These are phyloP conservation scores for Tipula lateralis DNA, from an alignment of 2,888 invertebrate genomes.

Conservation along the genomic window DNA sequence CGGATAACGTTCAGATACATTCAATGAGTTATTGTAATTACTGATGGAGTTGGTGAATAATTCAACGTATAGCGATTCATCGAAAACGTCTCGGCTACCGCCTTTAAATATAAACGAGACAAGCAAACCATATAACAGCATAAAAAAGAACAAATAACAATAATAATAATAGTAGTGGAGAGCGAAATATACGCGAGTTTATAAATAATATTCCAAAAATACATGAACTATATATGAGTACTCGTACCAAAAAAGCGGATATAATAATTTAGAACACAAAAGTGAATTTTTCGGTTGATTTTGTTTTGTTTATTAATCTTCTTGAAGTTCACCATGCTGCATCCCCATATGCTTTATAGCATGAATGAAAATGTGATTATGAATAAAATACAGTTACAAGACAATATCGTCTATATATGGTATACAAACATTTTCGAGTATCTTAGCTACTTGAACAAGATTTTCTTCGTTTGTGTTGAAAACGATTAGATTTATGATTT, in stretches of 20 bases:
- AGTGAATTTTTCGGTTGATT: not conserved
- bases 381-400: not conserved
- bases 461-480: not conserved
- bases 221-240: too few species aligned
- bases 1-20: not conserved
- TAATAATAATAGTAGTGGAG: not conserved
- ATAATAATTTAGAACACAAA: constrained; percentile 9
- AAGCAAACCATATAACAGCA: not conserved
- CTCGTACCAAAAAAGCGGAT: not conserved
- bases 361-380: not conserved
- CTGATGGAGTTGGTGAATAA: not conserved
- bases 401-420: not conserved
- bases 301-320: constrained; percentile 12
- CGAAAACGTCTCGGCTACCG: too few species aligned
- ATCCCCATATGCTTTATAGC: not conserved
- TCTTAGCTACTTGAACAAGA: not conserved
- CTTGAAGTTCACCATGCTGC: not conserved
- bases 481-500: not conserved
- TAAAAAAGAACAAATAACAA: not conserved
- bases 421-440: not conserved
- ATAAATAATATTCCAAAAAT: not conserved
- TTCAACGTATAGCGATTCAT: too few species aligned
- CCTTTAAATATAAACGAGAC: too few species aligned
- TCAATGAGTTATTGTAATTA: not conserved
- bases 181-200: not conserved